A percentile compares a stretch with the other conserved stretches of the same genome.
These are phyloP conservation scores for Microcaecilia unicolor DNA, from an alignment of 2,797 vertebrate species.

Conservation along the genomic window DNA sequence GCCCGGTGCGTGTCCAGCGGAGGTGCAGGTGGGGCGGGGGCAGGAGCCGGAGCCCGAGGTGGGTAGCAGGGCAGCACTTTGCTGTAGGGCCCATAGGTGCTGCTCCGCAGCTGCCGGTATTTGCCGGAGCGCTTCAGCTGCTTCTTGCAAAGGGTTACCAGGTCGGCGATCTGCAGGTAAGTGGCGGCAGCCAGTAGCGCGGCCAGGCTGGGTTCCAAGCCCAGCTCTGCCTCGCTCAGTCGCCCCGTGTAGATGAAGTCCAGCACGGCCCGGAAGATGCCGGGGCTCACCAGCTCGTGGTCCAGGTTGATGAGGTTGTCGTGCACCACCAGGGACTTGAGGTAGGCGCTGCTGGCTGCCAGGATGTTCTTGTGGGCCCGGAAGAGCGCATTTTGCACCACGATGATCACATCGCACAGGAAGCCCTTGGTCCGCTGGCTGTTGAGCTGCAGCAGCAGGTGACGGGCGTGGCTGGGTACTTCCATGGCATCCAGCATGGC, in stretches of 20 bases:
- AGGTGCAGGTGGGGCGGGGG: conserved; percentile 35
- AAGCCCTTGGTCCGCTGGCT: conserved; percentile 97
- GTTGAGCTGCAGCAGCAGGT: conserved; percentile 97
- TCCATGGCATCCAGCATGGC: conserved; percentile 97
- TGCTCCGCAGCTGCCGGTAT: conserved; percentile 78
- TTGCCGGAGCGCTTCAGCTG: conserved; percentile 87
- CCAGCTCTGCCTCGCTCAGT: conserved; percentile 75
- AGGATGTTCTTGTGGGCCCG: conserved; percentile 98
- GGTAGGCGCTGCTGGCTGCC: conserved; percentile 98
- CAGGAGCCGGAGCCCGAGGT: conserved; percentile 34
- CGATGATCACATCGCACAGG: conserved; percentile 98
- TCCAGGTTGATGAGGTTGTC: conserved; percentile 98
- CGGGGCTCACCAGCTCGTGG: conserved; percentile 98
- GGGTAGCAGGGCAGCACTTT: conserved; percentile 78
- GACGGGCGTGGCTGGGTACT: conserved; percentile 94
- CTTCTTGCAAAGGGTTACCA: conserved; percentile 96
- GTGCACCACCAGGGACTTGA: conserved; percentile 97
- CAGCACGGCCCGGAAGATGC: conserved; percentile 91
- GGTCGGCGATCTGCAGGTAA: conserved; percentile 93
- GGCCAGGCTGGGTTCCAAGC: conserved; percentile 80
- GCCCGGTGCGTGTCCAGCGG: conserved; percentile 76
- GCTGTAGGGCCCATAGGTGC: conserved; percentile 55
- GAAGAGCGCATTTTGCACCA: conserved; percentile 98
- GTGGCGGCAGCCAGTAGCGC: conserved; percentile 92
- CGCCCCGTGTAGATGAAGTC: conserved; percentile 98